Conservation (phyloP, 2,888 invertebrate genomes). For the Amphipyra berbera region DNA sequence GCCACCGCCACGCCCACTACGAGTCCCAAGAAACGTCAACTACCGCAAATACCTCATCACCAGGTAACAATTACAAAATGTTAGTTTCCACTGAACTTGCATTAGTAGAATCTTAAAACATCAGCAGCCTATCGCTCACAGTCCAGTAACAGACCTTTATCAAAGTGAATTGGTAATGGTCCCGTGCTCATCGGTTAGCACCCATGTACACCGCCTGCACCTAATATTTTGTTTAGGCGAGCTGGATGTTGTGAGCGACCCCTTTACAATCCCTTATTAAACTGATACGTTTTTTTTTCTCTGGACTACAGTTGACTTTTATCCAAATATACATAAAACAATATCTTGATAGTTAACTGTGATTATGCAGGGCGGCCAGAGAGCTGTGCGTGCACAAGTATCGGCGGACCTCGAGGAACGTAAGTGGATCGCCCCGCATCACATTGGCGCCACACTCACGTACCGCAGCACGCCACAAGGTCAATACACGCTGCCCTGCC, state of each 20-base stretch:
- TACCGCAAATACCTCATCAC: constrained; percentile 97
- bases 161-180: too few relatives aligned
- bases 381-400: constrained; percentile 92
- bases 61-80: constrained; percentile 69
- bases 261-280: too few relatives aligned
- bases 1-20: constrained; percentile 98
- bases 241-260: too few relatives aligned
- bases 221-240: too few relatives aligned
- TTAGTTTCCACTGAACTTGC: not conserved
- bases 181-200: too few relatives aligned
- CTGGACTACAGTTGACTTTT: too few relatives aligned
- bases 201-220: too few relatives aligned
- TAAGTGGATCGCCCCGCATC: constrained; percentile 92
- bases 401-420: constrained; percentile 94
- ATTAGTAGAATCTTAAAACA: not conserved
- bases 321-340: not conserved
- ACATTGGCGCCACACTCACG: constrained; percentile 94
- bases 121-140: too few relatives aligned
- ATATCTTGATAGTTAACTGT: not conserved
- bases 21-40: constrained; percentile 98
- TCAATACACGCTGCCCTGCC: constrained; percentile 86
- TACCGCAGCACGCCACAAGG: constrained; percentile 94
- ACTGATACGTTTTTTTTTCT: too few relatives aligned
- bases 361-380: constrained; percentile 87
- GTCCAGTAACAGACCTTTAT: too few relatives aligned